Conservation (phyloP, 2,888 invertebrate genomes). For the Megalurothrips usitatus region DNA sequence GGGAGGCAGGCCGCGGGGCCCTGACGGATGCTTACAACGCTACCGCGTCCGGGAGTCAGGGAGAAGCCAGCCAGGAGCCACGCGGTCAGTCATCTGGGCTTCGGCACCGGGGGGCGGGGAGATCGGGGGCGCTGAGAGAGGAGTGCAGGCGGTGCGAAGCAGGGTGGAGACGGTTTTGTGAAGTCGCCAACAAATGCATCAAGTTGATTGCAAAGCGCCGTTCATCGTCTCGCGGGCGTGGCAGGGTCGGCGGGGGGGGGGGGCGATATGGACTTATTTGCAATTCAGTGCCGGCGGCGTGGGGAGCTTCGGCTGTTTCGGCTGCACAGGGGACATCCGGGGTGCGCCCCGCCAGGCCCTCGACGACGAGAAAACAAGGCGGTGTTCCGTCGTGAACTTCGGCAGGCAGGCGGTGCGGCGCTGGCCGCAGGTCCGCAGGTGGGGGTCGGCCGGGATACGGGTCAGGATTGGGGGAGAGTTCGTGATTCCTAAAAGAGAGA, state of each 20-base stretch:
- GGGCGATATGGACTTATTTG: background rate
- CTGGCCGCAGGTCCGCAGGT: too few relatives aligned
- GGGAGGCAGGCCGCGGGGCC: background rate
- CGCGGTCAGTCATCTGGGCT: background rate
- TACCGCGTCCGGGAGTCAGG: background rate
- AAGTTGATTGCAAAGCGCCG: background rate
- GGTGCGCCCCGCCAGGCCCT: too few relatives aligned
- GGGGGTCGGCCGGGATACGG: too few relatives aligned
- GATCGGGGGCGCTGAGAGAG: background rate
- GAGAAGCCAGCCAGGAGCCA: background rate
- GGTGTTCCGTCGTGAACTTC: too few relatives aligned
- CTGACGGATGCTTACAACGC: background rate
- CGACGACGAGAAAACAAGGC: too few relatives aligned
- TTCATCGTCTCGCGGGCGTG: background rate
- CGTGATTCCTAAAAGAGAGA: too few relatives aligned
- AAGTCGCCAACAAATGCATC: conserved; percentile 1
- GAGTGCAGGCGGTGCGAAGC: background rate
- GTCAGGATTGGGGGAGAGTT: too few relatives aligned
- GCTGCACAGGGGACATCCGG: too few relatives aligned
- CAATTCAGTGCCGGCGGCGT: background rate
- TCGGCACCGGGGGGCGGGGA: background rate
- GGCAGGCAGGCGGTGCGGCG: too few relatives aligned
- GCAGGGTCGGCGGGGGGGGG: background rate
- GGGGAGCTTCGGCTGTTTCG: background rate
- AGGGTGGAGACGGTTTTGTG: background rate